phyloP scores from a whole-genome alignment of 2,888 invertebrate species.

The Hetaerina titia region DNA sequence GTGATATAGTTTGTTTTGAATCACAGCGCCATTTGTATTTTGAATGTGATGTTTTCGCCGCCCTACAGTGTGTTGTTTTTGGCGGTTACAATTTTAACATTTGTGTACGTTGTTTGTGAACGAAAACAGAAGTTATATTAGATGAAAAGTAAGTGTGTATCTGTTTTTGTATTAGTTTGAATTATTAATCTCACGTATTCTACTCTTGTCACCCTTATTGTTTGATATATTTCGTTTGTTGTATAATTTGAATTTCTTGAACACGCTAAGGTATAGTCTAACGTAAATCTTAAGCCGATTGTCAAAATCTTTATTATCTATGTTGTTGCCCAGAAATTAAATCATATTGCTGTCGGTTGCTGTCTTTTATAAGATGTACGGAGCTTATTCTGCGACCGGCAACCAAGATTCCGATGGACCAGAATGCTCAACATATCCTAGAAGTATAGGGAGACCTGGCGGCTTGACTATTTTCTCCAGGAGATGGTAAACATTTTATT shows the following conservation, averaged over 20 bases:
- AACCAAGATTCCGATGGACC: constrained; percentile 7
- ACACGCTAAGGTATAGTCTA: background rate
- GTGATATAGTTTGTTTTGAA: background rate
- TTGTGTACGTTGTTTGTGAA: background rate
- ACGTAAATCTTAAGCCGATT: background rate
- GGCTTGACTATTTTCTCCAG: background rate
- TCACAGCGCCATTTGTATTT: background rate
- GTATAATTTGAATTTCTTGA: background rate
- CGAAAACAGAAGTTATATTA: background rate
- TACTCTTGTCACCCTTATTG: no score
- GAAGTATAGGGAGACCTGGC: constrained; percentile 33
- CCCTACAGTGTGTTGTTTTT: background rate
- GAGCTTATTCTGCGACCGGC: background rate
- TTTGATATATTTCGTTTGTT: background rate
- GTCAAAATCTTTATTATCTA: background rate
- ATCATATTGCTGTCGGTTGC: background rate
- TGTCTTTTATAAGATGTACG: constrained; percentile 19
- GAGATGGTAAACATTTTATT: constrained; percentile 14
- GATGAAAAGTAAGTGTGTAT: background rate
- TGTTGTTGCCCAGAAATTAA: background rate
- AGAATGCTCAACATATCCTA: constrained; percentile 42
- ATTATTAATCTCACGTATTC: background rate
- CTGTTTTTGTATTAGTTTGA: background rate
- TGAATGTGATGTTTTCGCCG: background rate
- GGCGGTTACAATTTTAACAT: constrained; percentile 10